Conservation (phyloP, 1,140 invertebrate species). For the Delia radicum region DNA sequence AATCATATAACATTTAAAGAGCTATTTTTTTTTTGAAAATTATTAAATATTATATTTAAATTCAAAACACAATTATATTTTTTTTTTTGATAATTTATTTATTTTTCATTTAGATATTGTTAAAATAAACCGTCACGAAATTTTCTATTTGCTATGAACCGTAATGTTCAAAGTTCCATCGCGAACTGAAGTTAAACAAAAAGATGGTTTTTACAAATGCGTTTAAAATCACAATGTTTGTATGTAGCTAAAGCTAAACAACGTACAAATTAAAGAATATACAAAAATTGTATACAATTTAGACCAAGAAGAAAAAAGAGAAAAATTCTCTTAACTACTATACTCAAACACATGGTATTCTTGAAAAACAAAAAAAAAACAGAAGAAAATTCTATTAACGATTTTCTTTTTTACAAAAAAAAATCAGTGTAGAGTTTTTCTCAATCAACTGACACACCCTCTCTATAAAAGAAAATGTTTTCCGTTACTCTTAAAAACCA, state of each 20-base stretch:
- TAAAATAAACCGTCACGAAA: neutral
- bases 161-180: conserved; percentile 53
- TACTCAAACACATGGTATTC: neutral
- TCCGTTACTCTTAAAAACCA: no score
- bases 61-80: neutral
- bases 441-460: neutral
- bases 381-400: neutral
- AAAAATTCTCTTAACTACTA: neutral
- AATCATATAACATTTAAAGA: neutral
- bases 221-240: neutral
- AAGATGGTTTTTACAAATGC: conserved; percentile 25
- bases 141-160: conserved; percentile 32
- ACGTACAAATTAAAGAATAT: neutral
- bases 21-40: neutral
- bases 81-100: neutral
- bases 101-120: neutral
- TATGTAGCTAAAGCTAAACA: no score
- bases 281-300: neutral
- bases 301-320: neutral
- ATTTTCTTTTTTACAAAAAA: neutral
- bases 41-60: neutral
- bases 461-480: no score
- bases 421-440: neutral
- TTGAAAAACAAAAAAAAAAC: neutral
- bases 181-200: conserved; percentile 42